Evolutionary conservation across 1,140 invertebrate species (phyloP).

Genomic region (Calephelis virginiensis): DNA sequence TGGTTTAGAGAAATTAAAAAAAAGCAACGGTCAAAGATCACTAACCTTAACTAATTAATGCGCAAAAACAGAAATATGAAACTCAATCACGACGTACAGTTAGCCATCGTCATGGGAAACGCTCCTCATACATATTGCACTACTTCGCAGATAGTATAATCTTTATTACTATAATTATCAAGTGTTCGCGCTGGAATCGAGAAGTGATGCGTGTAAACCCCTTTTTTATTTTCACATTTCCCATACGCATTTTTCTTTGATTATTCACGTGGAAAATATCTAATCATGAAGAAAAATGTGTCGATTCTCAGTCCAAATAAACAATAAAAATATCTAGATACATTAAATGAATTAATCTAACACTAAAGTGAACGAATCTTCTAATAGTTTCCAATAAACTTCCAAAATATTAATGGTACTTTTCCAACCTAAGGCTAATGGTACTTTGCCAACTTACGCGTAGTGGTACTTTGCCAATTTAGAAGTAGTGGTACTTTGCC

Average conservation of each 20-base stretch:
- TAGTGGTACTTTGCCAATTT: no score
- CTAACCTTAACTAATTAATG: constrained; percentile 39
- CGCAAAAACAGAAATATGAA: constrained; percentile 38
- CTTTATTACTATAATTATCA: constrained; percentile 30
- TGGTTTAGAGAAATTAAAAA: constrained; percentile 1
- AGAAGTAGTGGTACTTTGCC: no score
- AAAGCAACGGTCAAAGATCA: constrained; percentile 37
- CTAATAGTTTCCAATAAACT: no score
- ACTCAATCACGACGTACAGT: constrained; percentile 40
- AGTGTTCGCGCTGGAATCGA: constrained; percentile 11
- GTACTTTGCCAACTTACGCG: no score
- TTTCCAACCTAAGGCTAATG: no score
- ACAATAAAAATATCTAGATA: no score
- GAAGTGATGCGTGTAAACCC: constrained; percentile 16
- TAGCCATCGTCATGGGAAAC: constrained; percentile 38
- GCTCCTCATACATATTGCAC: constrained; percentile 42
- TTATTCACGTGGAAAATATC: neutral
- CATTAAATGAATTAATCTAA: no score
- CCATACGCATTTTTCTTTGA: constrained; percentile 12
- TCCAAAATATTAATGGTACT: no score
- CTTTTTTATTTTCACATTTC: constrained; percentile 3
- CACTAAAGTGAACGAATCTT: no score
- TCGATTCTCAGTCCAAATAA: no score
- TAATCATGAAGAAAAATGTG: neutral
- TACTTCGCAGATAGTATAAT: constrained; percentile 31